Percentiles rank a stretch among this genome's conserved stretches.
phyloP scores from a whole-genome alignment of 2,113 vertebrate genomes.

The Puntigrus tetrazona region DNA sequence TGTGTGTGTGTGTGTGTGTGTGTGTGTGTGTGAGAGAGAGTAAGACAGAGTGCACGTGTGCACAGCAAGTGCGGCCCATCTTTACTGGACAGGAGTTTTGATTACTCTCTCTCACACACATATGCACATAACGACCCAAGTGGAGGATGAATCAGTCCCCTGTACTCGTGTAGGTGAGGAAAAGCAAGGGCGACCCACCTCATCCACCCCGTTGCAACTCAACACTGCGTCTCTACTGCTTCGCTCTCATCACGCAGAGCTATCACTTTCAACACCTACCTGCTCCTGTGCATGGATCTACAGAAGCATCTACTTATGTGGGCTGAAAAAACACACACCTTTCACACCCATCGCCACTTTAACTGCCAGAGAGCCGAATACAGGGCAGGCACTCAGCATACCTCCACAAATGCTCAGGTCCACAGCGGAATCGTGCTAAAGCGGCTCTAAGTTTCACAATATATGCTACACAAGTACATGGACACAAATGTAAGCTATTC shows the following conservation, averaged over 20 bases:
- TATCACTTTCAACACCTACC: conserved; percentile 79
- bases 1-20: conserved; percentile 19
- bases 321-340: conserved; percentile 76
- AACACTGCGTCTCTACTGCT: conserved; percentile 67
- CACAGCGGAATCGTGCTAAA: conserved; percentile 18
- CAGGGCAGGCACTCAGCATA: conserved; percentile 72
- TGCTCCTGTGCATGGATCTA: conserved; percentile 70
- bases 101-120: conserved; percentile 53
- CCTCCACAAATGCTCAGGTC: conserved; percentile 58
- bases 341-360: conserved; percentile 72
- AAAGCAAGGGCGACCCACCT: conserved; percentile 63
- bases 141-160: conserved; percentile 68
- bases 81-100: conserved; percentile 61
- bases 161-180: conserved; percentile 66
- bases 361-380: conserved; percentile 67
- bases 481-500: background rate
- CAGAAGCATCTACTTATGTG: conserved; percentile 77
- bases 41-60: conserved; percentile 4
- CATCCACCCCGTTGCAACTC: conserved; percentile 69
- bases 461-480: conserved; percentile 14
- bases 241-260: conserved; percentile 69
- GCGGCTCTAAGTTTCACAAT: background rate
- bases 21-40: background rate
- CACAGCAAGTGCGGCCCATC: conserved; percentile 3
- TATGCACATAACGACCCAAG: conserved; percentile 34